These are phyloP conservation scores for Henricia sp. DNA, from an alignment of 53 echinoderm and acorn worm species.

Conservation along the genomic window DNA sequence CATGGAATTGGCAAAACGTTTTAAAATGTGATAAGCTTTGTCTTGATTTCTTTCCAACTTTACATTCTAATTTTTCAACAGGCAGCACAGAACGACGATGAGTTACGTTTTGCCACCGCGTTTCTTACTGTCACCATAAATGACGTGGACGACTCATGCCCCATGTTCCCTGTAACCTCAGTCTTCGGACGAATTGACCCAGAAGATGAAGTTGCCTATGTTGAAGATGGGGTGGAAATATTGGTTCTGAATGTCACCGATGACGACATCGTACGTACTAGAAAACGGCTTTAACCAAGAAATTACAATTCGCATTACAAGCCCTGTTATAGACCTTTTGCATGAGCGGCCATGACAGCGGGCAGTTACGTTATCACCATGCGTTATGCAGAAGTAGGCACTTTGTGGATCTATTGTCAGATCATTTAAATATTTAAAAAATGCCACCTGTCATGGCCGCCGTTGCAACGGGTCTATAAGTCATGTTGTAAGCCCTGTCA, in stretches of 20 bases:
- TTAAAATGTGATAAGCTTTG: neutral
- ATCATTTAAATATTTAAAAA: no score
- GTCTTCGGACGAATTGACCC: constrained; percentile 38
- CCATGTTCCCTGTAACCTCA: neutral
- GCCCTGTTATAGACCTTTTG: no score
- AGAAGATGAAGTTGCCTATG: neutral
- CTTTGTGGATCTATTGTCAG: no score
- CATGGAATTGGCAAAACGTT: no score
- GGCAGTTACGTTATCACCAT: no score
- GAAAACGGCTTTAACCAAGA: no score
- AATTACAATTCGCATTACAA: no score
- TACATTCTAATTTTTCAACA: neutral
- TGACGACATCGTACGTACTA: constrained; percentile 24
- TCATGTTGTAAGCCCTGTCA: no score
- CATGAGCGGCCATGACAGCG: no score
- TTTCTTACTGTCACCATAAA: constrained; percentile 2
- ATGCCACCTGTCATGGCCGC: no score
- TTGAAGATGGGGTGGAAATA: neutral
- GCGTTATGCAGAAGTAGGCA: no score
- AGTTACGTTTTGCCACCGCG: constrained; percentile 2
- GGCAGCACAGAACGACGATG: constrained; percentile 24
- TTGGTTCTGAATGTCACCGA: constrained; percentile 2
- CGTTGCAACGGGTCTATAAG: no score
- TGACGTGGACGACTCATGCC: constrained; percentile 15
- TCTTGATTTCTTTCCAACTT: neutral